These are phyloP conservation scores for Lymantria dispar DNA, from an alignment of 2,888 invertebrate genomes.

Conservation along the genomic window DNA sequence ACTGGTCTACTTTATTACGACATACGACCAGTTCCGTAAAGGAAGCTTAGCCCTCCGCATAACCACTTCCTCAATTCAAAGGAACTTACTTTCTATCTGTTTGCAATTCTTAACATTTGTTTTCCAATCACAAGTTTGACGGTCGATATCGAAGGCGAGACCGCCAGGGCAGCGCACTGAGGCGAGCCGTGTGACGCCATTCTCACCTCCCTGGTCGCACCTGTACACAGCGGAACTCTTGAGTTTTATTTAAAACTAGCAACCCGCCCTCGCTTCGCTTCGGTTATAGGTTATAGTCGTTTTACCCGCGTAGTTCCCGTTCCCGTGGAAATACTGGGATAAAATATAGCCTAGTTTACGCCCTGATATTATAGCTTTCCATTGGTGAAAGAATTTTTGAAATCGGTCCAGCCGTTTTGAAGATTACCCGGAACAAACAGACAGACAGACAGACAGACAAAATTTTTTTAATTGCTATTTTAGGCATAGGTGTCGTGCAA, in stretches of 20 bases:
- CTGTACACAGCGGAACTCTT: constrained; percentile 83
- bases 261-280: no score
- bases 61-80: constrained; percentile 64
- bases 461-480: no score
- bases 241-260: constrained; percentile 37
- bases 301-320: no score
- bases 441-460: no score
- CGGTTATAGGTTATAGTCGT: no score
- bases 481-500: no score
- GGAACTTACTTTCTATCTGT: constrained; percentile 94
- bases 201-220: constrained; percentile 95
- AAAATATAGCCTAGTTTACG: no score
- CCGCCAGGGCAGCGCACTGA: constrained; percentile 94
- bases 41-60: constrained; percentile 71
- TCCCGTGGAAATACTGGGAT: no score
- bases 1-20: constrained; percentile 40
- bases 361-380: no score
- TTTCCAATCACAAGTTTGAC: constrained; percentile 98
- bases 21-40: constrained; percentile 41
- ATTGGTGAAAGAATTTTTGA: no score
- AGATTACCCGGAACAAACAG: no score
- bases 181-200: constrained; percentile 93
- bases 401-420: no score
- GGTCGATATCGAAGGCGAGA: constrained; percentile 96
- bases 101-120: constrained; percentile 98